Conservation (phyloP, 2,888 invertebrate species). For the Silvanus unidentatus region DNA sequence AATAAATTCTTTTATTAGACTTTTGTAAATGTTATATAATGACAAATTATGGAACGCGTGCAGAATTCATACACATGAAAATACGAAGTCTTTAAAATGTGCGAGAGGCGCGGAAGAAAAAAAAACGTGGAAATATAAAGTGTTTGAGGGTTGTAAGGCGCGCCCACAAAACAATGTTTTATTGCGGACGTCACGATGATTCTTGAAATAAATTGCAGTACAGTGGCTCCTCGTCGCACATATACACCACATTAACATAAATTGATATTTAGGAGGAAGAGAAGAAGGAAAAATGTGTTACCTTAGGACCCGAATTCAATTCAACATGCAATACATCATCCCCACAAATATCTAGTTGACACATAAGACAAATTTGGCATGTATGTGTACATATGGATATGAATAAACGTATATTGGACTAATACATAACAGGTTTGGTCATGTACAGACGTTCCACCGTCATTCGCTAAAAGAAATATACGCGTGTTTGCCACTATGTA, state of each 20-base stretch:
- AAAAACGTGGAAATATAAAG: too few relatives aligned
- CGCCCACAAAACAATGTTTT: background rate
- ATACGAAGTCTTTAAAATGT: too few relatives aligned
- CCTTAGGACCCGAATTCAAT: conserved; percentile 10
- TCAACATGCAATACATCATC: conserved; percentile 13
- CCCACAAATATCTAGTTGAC: background rate
- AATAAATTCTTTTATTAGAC: too few relatives aligned
- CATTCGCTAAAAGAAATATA: too few relatives aligned
- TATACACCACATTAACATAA: conserved; percentile 2
- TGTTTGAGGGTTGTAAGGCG: too few relatives aligned
- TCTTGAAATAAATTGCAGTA: background rate
- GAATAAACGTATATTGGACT: background rate
- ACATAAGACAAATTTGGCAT: background rate
- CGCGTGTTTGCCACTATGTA: too few relatives aligned
- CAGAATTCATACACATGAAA: too few relatives aligned
- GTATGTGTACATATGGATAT: background rate
- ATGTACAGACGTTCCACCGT: too few relatives aligned
- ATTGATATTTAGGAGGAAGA: background rate
- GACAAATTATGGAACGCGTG: too few relatives aligned
- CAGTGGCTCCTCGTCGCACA: conserved; percentile 1
- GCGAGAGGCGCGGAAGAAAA: too few relatives aligned
- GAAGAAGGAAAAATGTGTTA: conserved; percentile 2
- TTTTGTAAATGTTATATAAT: too few relatives aligned
- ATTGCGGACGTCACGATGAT: conserved; percentile 1
- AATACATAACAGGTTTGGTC: too few relatives aligned